These are phyloP conservation scores for Drosophila basisetae DNA, from an alignment of 2,888 invertebrate species.

Conservation along the genomic window DNA sequence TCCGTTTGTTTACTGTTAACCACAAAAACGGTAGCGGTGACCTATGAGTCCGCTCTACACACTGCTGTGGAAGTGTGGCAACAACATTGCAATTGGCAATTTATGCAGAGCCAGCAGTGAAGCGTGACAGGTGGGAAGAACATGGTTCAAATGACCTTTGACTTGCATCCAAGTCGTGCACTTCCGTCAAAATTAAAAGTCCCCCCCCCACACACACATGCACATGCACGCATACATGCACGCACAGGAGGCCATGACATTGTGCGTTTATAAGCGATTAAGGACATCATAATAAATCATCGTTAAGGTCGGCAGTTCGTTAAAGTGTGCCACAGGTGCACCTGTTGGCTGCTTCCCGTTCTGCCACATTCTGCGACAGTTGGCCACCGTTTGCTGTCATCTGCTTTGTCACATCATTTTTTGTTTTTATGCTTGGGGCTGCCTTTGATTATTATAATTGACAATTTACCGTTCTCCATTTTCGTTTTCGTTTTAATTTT, in stretches of 20 bases:
- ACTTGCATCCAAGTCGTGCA: conserved; percentile 29
- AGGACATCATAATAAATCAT: conserved; percentile 68
- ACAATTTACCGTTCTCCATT: conserved; percentile 20
- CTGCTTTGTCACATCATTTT: conserved; percentile 37
- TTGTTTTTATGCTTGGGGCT: conserved; percentile 27
- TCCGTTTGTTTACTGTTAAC: conserved; percentile 46
- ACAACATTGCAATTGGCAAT: conserved; percentile 55
- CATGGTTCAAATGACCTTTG: conserved; percentile 24
- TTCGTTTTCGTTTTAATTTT: conserved; percentile 43
- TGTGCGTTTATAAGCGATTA: conserved; percentile 58
- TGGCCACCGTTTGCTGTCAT: conserved; percentile 13
- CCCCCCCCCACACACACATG: neutral
- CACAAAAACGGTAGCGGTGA: conserved; percentile 46
- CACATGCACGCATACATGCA: neutral
- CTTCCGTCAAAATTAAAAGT: conserved; percentile 45
- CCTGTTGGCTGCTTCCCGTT: conserved; percentile 1
- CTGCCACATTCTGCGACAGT: neutral
- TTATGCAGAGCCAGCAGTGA: conserved; percentile 27
- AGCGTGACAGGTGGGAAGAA: conserved; percentile 10
- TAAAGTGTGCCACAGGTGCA: conserved; percentile 47
- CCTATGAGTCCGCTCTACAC: neutral
- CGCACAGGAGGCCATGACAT: conserved; percentile 17
- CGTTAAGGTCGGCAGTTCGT: conserved; percentile 65
- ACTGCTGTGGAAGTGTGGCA: conserved; percentile 21
- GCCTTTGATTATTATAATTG: conserved; percentile 40